Evolutionary conservation across 2,113 vertebrate genomes (phyloP), one percentile per base, ranked within the genome.

Genomic region (Antidorcas marsupialis): DNA sequence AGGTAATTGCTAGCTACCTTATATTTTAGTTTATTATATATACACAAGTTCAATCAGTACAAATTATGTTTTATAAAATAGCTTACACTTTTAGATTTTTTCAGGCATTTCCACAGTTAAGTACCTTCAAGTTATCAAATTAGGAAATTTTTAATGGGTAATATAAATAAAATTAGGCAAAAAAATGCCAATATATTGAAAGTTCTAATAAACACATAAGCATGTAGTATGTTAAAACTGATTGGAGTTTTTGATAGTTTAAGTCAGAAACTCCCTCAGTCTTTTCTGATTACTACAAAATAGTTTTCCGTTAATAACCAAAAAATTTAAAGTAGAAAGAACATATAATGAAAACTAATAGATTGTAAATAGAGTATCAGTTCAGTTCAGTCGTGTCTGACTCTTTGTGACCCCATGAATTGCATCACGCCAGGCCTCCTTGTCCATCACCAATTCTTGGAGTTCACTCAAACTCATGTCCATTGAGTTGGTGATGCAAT

Each of bases 111-210:
- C 52, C n/a, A 28, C 10, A 43, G 27, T 74, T 67, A 53, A 62
- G 1, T 94, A 23, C 17, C 74, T 60, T 62, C 5, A 95, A 83
- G 25, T 97, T n/a, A 78, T 82, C 64, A 79, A 97, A 84, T 67
- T 71, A 84, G 39, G 15, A 92, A 12, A 67, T 59, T 43, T 89
- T 89, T 86, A 67, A 53, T 86, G 39, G 43, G 27, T 36, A 85
- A 45, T n/a, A 60, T 89, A 84, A 89, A 59, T 23, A 88, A 92
- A 95, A 92, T 57, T 50, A 67, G 86, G 43, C 78, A 89, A 71
- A 71, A 87, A 25, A 88, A 7, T 83, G 28, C 4, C 13, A 91
- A 36, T 83, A 36, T 30, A 52, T 74, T 45, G 30, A 94, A 91
- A 96, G 55, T 55, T 60, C 74, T 92, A 82, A 82, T 25, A 62